Evolutionary conservation across 2,797 vertebrate genomes (phyloP), one percentile per base, ranked within the genome.

Genomic region (Gallinago nigripennis): DNA sequence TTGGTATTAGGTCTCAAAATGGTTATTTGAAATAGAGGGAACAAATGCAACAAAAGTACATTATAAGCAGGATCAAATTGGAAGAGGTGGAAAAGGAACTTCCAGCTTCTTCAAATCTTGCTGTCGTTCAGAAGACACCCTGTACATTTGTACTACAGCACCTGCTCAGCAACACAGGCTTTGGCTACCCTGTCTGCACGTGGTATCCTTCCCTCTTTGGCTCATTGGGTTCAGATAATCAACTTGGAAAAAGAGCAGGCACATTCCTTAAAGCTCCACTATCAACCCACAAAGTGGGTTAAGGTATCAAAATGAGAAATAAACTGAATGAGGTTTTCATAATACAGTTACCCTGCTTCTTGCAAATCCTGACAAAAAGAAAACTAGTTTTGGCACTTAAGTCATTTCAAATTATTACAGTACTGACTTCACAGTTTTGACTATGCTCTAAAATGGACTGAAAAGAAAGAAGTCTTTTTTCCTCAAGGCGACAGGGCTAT

Each of bases 201-300:
- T 11, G 30, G 48, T 46, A 53, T 39, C 63, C 80, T 50, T 83
- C 81, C 69, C 48, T 51, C 68, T 89, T 57, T 69, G 92, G 30
- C 77, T 96, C 82, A 71, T 81, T 91, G 86, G 21, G 30, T 72
- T 91, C 64, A 87, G 73, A 68, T 81, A 80, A 92, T 66, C 72
- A 83, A 11, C 63, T 92, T 80, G 61, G 90, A 90, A 92, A 88
- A 94, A 78, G 82, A 95, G 80, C 64, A 85, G 81, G 81, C 39
- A 60, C 61, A 63, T 83, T 83, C 82, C 58, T 86, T 83, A 77
- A 90, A 90, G 60, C 57, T 81, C 65, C 5, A 3, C 75, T 94
- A 64, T 91, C 71, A 75, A 83, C 12, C 3, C 84, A 78, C 57
- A 91, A 76, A 91, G 64, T 60, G 73, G 37, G 12, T 82, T 75